Evolutionary conservation across 2,888 invertebrate genomes (phyloP), one percentile per base, ranked within the genome.

Genomic region (Corbicula japonica): DNA sequence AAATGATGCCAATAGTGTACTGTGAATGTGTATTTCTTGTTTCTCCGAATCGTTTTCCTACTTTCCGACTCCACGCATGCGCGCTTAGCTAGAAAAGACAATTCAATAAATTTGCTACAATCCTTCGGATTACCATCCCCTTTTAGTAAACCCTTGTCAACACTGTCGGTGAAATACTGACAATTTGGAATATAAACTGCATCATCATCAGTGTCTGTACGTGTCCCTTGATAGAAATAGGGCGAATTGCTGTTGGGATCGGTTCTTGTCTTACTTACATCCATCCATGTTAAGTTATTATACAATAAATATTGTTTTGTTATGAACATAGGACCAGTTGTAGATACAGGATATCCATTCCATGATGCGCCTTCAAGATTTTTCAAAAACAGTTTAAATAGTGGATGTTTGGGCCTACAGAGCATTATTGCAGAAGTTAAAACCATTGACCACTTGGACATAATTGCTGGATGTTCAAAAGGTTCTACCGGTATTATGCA

Each of bases 311-410:
- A 54, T 30, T 32, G 1, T 30, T 30, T 54, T 54, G 87, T 86
- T 5, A 89, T 46, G 62, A 86, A 88, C 58, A 84, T 86, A 12
- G 89, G 89, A 0, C 89, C 89, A 34, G 89, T 89, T 32, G 83
- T 83, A 72, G 86, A 86, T 21, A 89, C 73, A 2, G 80, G 77
- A 52, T 86, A n/a, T n/a, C n/a, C n/a, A n/a, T n/a, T n/a, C n/a
- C n/a, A n/a, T n/a, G n/a, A n/a, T n/a, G n/a, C n/a, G n/a, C 2
- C 54, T 8, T 28, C 15, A 4, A 54, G 5, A 6, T 28, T 28
- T 15, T 28, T 18, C 3, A 54, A 15, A 2, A 54, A 18, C 3
- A 30, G 12, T 54, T 54, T 54, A n/a, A 54, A 30, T 15, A 54
- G 32, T 4, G 54, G 54, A 12, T 54, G 54, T 23, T 54, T 54